Base-by-base conservation (phyloP, 2,113 vertebrate species). In the Kryptolebias marmoratus region DNA sequence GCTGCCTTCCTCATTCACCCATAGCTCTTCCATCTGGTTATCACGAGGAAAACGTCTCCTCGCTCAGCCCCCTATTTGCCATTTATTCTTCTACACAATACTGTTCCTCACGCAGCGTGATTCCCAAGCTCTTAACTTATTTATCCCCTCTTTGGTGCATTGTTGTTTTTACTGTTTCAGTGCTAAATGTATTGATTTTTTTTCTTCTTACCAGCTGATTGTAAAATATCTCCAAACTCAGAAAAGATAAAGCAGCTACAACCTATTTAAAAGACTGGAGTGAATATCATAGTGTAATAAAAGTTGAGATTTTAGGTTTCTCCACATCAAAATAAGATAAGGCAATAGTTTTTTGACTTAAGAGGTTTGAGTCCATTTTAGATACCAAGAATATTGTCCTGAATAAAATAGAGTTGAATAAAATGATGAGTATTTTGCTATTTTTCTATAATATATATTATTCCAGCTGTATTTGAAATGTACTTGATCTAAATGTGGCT, bases 11-110 rank as follows among this genome's bases (percentile, higher is more conserved):
- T 64, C 60, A 56, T 75, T 69, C 65, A 68, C 63, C 77, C 72
- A 80, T 42, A 83, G 71, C 80, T 53, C 56, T 80, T 84, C 68
- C 50, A n/a, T 67, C 52, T 79, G 45, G 80, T 73, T 32, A 75
- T 58, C 56, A 54, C 32, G 14, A 56, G 54, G 32, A 66, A 54
- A 47, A 64, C 45, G 42, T 69, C 47, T 18, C 30, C 72, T 66
- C 45, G 18, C 49, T 65, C 57, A 7, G 42, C 60, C 45, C 58
- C 63, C 11, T 50, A 15, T 47, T 70, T 36, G 31, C 36, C 69
- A 57, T 72, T 42, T 54, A 30, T 54, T 56, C 61, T 67, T 27
- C 49, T 42, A 70, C 31, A 30, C 5, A 2, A 10, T 49, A 28
- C 27, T 10, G 64, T 48, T 30, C 12, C 15, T 36, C 54, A 9